Evolutionary conservation across 2,797 vertebrate species (phyloP).

Genomic region (Phrynocephalus guinanensis): DNA sequence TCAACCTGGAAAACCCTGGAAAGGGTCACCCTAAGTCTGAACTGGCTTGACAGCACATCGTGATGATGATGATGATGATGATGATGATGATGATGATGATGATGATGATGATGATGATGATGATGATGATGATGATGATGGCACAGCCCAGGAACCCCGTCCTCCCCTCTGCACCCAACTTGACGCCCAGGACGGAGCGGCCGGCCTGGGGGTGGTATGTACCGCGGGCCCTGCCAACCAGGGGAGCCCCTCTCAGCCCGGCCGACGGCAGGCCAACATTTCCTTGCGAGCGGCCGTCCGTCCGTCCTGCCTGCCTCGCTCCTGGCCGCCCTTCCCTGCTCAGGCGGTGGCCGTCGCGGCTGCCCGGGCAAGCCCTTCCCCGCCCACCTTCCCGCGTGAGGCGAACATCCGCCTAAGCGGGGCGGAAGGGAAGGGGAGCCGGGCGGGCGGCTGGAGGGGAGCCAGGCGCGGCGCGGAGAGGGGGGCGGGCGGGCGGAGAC

Average conservation of each 20-base stretch:
- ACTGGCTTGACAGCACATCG: too few relatives aligned
- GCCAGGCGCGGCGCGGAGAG: neutral
- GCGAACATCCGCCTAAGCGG: constrained; percentile 21
- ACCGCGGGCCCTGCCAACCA: too few relatives aligned
- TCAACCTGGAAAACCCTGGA: too few relatives aligned
- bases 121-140: too few relatives aligned
- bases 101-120: rapidly evolving
- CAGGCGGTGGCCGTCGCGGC: neutral
- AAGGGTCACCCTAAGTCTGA: too few relatives aligned
- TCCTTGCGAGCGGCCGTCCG: neutral
- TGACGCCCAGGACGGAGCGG: too few relatives aligned
- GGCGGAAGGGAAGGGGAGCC: constrained; percentile 18
- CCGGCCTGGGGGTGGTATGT: too few relatives aligned
- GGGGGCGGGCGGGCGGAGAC: neutral
- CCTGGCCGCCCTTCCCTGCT: neutral
- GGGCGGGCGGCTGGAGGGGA: neutral
- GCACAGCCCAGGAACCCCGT: neutral
- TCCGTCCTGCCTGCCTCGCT: neutral
- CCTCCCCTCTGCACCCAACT: too few relatives aligned
- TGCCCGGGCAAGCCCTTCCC: constrained; percentile 17
- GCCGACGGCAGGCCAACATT: neutral
- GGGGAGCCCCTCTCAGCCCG: neutral
- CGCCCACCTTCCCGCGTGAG: constrained; percentile 1
- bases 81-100: too few relatives aligned
- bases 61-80: too few relatives aligned